phyloP scores from a whole-genome alignment of 2,797 vertebrate species.

The Lacerta viridis region DNA sequence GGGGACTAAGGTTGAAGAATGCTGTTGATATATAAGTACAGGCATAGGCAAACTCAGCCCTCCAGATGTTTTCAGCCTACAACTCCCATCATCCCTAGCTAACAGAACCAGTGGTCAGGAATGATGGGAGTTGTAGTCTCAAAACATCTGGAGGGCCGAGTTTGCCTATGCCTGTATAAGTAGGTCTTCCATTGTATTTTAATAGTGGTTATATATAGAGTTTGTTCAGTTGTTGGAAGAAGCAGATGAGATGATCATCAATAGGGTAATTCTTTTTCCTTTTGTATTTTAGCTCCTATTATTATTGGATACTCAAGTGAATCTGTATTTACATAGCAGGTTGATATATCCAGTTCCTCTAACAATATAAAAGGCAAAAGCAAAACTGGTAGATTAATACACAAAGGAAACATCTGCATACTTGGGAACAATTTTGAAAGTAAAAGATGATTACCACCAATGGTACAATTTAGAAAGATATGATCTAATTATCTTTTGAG shows the following conservation, averaged over 20 bases:
- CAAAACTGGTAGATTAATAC: slow-evolving; percentile 26
- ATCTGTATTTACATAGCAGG: not conserved
- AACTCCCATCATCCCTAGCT: too few species aligned
- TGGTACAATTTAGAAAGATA: slow-evolving; percentile 49
- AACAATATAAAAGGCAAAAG: slow-evolving; percentile 37
- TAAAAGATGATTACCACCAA: slow-evolving; percentile 45
- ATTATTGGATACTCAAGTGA: slow-evolving; percentile 33
- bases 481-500: slow-evolving; percentile 45
- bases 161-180: not conserved
- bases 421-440: slow-evolving; percentile 51
- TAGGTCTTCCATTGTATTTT: not conserved
- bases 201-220: not conserved
- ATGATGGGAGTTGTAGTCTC: too few species aligned
- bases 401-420: slow-evolving; percentile 25
- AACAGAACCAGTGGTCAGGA: too few species aligned
- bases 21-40: too few species aligned
- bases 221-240: not conserved
- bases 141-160: too few species aligned
- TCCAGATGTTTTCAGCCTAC: too few species aligned
- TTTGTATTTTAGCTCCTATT: slow-evolving; percentile 37
- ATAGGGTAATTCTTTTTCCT: not conserved
- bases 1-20: too few species aligned
- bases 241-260: not conserved
- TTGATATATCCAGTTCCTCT: slow-evolving; percentile 1
- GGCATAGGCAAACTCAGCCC: too few species aligned